Evolutionary conservation across 2,888 invertebrate species (phyloP).

Genomic region (Slavum lentiscoides): DNA sequence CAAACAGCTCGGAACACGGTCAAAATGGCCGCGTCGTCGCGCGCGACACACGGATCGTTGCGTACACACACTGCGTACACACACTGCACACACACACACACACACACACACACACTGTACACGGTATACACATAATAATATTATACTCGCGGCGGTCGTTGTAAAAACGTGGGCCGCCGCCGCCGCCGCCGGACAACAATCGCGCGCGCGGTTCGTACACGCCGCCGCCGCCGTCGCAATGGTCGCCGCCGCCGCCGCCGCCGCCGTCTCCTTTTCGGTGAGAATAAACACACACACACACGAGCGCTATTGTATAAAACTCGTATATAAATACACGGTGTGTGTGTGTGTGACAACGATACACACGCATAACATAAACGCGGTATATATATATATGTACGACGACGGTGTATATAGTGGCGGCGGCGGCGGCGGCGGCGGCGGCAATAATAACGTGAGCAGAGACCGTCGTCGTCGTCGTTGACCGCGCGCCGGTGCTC

Average conservation of each 20-base stretch:
- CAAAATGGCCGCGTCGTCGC: constrained; percentile 34
- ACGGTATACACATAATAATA: neutral
- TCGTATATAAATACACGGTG: too few species aligned
- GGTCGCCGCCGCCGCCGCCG: constrained; percentile 9
- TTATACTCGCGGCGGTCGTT: neutral
- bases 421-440: neutral
- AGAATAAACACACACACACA: constrained; percentile 11
- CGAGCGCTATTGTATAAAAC: neutral
- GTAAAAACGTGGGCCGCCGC: constrained; percentile 47
- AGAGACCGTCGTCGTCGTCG: neutral
- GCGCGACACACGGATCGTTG: too few species aligned
- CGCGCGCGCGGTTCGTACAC: constrained; percentile 20
- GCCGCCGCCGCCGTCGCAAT: constrained; percentile 15
- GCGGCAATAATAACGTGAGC: too few species aligned
- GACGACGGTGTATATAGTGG: neutral
- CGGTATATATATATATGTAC: neutral
- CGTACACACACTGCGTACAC: neutral
- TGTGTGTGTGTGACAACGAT: neutral
- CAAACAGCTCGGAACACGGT: too few species aligned
- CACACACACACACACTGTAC: neutral
- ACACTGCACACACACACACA: neutral
- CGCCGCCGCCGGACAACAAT: constrained; percentile 40
- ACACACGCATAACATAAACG: neutral
- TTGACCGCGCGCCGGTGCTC: constrained; percentile 10
- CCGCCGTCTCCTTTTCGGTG: constrained; percentile 40